phyloP scores from a whole-genome alignment of 2,888 invertebrate genomes.

The Phyto melanocephala region DNA sequence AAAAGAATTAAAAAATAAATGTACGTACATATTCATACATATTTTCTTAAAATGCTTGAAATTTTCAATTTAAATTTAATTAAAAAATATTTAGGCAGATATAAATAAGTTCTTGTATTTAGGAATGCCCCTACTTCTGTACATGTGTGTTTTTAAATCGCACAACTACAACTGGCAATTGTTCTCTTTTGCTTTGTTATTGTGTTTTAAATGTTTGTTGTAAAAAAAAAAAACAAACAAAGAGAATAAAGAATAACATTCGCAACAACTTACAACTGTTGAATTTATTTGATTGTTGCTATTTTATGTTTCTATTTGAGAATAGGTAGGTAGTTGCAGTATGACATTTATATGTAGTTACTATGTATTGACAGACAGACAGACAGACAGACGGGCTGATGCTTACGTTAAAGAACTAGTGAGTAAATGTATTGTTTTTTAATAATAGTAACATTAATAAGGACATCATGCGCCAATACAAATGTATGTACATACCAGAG shows the following conservation, averaged over 20 bases:
- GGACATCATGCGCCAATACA: constrained; percentile 22
- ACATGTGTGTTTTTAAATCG: no score
- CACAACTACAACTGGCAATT: background rate
- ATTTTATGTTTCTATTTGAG: constrained; percentile 12
- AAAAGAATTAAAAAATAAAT: no score
- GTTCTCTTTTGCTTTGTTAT: background rate
- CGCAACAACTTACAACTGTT: constrained; percentile 7
- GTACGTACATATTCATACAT: no score
- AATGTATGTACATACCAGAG: no score
- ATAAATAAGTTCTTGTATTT: no score
- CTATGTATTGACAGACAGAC: background rate
- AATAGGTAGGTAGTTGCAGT: constrained; percentile 3
- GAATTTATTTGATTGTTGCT: constrained; percentile 13
- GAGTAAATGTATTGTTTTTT: constrained; percentile 26
- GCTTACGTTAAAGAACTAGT: background rate
- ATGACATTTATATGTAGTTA: background rate
- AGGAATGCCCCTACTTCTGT: no score
- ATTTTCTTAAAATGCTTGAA: no score
- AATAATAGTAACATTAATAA: constrained; percentile 17
- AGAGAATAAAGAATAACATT: background rate
- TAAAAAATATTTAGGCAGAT: no score
- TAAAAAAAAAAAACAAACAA: background rate
- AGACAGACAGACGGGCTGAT: background rate
- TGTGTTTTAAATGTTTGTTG: background rate
- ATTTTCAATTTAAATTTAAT: no score